Conservation (phyloP, 2,888 invertebrate genomes). For the Cheilosia urbana region DNA sequence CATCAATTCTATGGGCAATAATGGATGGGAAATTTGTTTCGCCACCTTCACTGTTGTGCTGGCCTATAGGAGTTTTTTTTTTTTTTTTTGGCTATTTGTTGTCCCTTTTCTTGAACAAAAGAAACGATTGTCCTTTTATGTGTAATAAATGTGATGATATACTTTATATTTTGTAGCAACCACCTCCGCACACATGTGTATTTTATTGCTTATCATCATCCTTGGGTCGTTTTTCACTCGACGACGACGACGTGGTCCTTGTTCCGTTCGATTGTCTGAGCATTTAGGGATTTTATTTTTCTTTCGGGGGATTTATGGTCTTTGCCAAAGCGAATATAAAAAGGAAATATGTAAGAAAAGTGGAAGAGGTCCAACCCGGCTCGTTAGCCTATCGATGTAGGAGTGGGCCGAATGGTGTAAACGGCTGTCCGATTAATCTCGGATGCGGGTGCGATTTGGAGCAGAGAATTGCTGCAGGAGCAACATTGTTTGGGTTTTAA, state of each 20-base stretch:
- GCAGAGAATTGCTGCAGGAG: neutral
- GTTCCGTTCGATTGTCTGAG: constrained; percentile 71
- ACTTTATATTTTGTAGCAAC: constrained; percentile 73
- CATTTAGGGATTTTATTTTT: constrained; percentile 63
- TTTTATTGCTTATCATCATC: constrained; percentile 75
- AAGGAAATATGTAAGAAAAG: neutral
- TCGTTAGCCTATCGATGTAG: constrained; percentile 56
- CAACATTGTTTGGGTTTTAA: constrained; percentile 1
- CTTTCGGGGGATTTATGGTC: constrained; percentile 65
- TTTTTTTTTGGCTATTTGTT: constrained; percentile 52
- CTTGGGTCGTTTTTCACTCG: constrained; percentile 70
- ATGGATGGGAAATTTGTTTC: constrained; percentile 59
- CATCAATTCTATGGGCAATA: constrained; percentile 66
- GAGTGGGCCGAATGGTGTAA: constrained; percentile 15
- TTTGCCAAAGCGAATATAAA: constrained; percentile 13
- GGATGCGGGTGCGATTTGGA: constrained; percentile 39
- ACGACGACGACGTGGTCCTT: constrained; percentile 57
- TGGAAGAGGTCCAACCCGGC: constrained; percentile 11
- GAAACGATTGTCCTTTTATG: constrained; percentile 73
- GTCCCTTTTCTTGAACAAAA: constrained; percentile 41
- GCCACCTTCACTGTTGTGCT: constrained; percentile 8
- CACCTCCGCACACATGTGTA: constrained; percentile 73
- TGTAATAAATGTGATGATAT: constrained; percentile 75
- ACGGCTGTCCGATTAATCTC: constrained; percentile 33
- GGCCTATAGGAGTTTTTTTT: constrained; percentile 1